These are phyloP conservation scores for Elmis aenea DNA, from an alignment of 2,888 invertebrate species.

Conservation along the genomic window DNA sequence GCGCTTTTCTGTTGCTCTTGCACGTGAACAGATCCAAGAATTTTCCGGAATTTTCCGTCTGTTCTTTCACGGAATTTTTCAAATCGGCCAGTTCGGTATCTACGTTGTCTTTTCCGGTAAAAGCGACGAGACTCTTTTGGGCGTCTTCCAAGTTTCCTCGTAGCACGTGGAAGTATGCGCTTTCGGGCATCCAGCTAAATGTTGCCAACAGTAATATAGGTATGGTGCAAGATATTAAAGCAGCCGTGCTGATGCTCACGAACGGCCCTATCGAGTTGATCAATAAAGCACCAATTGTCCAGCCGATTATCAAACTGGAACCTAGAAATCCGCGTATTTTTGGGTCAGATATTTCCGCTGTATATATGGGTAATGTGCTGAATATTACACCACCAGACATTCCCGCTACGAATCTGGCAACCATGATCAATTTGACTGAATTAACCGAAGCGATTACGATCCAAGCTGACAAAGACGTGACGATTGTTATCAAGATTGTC, in stretches of 20 bases:
- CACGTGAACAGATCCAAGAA: constrained; percentile 51
- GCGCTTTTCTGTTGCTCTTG: constrained; percentile 55
- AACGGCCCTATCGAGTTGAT: constrained; percentile 59
- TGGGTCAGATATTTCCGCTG: constrained; percentile 57
- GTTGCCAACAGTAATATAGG: constrained; percentile 53
- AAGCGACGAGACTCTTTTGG: constrained; percentile 49
- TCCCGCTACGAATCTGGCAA: constrained; percentile 52
- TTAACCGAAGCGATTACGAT: constrained; percentile 56
- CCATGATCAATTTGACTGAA: constrained; percentile 53
- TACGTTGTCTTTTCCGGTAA: constrained; percentile 49
- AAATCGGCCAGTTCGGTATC: constrained; percentile 47
- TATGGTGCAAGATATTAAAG: constrained; percentile 53
- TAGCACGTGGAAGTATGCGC: constrained; percentile 48
- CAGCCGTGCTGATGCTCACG: constrained; percentile 50
- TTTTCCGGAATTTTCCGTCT: constrained; percentile 45
- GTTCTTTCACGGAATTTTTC: constrained; percentile 29
- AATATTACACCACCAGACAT: constrained; percentile 51
- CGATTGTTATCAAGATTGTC: constrained; percentile 56
- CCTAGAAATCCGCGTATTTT: constrained; percentile 58
- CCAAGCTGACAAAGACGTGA: constrained; percentile 62
- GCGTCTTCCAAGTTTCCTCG: constrained; percentile 45
- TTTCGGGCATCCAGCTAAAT: constrained; percentile 61
- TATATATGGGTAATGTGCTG: constrained; percentile 54
- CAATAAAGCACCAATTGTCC: constrained; percentile 57
- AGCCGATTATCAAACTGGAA: constrained; percentile 54